These are phyloP conservation scores for Scelioninae gen. 2 DNA, from an alignment of 2,888 invertebrate genomes.

Conservation along the genomic window DNA sequence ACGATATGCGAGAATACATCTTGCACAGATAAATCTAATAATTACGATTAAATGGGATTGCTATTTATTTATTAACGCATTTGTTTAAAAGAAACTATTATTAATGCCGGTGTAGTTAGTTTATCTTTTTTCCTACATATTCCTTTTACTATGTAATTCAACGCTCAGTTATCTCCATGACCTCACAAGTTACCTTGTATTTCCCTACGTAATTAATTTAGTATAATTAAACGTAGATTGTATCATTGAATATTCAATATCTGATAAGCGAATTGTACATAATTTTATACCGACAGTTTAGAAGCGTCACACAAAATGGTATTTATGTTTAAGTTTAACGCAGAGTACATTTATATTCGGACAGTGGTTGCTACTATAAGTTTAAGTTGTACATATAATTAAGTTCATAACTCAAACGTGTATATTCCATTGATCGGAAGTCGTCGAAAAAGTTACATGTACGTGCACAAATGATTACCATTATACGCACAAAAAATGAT, in stretches of 20 bases:
- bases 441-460: constrained; percentile 1
- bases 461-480: background rate
- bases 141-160: no score
- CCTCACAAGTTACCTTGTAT: constrained; percentile 18
- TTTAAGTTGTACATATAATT: constrained; percentile 51
- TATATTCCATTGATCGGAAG: constrained; percentile 12
- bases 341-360: constrained; percentile 36
- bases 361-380: constrained; percentile 47
- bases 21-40: no score
- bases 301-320: constrained; percentile 19
- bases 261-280: constrained; percentile 43
- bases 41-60: no score
- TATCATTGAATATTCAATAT: constrained; percentile 15
- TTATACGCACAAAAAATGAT: background rate
- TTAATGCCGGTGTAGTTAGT: no score
- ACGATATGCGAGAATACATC: no score
- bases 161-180: constrained; percentile 37
- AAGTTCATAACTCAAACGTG: constrained; percentile 13
- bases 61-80: no score
- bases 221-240: constrained; percentile 21
- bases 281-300: constrained; percentile 45
- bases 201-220: constrained; percentile 26
- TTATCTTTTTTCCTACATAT: no score
- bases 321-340: constrained; percentile 40
- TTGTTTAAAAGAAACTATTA: no score